Percentiles rank a stretch among this genome's conserved stretches.
phyloP scores from a whole-genome alignment of 2,113 vertebrate genomes.

The Laterallus jamaicensis region DNA sequence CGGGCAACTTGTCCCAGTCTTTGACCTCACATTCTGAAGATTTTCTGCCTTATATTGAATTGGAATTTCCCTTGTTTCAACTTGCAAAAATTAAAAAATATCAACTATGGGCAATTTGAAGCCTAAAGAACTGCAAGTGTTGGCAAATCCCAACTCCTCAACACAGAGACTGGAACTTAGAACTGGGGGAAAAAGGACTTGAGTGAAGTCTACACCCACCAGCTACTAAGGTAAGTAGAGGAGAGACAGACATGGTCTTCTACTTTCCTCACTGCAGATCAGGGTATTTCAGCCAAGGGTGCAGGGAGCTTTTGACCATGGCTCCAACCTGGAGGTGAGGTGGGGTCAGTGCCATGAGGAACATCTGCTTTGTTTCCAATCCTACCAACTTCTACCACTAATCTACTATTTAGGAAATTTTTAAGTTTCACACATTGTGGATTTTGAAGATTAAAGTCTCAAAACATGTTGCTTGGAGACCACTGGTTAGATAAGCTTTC shows the following conservation, averaged over 20 bases:
- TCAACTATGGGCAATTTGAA: not conserved
- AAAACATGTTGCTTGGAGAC: conserved; percentile 16
- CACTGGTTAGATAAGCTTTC: conserved; percentile 41
- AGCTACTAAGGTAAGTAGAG: not conserved
- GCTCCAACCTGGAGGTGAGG: not conserved
- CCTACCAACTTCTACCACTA: not conserved
- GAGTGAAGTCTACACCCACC: not conserved
- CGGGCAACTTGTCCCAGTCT: not conserved
- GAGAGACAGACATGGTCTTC: not conserved
- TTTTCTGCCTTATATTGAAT: not conserved
- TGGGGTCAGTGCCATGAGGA: not conserved
- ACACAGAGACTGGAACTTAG: not conserved
- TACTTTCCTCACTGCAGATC: not conserved
- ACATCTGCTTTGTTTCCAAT: not conserved
- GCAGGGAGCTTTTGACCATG: not conserved
- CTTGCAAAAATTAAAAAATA: conserved; percentile 43
- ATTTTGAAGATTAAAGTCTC: conserved; percentile 49
- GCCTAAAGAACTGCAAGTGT: not conserved
- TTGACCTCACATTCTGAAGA: conserved; percentile 40
- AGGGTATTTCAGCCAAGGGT: not conserved
- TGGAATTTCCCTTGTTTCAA: conserved; percentile 44
- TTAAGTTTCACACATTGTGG: not conserved
- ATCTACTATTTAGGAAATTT: not conserved
- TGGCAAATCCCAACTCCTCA: not conserved
- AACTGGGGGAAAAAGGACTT: not conserved